Evolutionary conservation across 2,888 invertebrate genomes (phyloP), one percentile per base, ranked within the genome.

Genomic region (Charanyca ferruginea): DNA sequence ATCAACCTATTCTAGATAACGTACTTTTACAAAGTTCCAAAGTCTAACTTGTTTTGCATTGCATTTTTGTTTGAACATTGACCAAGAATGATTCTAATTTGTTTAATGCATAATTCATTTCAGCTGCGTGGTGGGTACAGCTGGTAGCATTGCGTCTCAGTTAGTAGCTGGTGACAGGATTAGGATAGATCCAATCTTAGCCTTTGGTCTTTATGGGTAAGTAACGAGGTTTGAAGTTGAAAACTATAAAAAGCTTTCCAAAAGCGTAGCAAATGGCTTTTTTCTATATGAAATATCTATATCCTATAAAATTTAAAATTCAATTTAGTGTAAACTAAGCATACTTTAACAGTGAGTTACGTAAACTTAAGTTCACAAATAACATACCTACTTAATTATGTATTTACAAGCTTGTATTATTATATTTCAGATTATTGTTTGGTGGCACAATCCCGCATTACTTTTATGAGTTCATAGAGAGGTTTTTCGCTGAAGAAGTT

Each of bases 401-500:
- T n/a, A n/a, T n/a, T n/a, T n/a, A n/a, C n/a, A n/a, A n/a, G n/a
- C n/a, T n/a, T n/a, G n/a, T n/a, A n/a, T n/a, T n/a, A 45, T 32
- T 60, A 28, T 59, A 38, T 65, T 60, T 90, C 91, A 98, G 98
- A 53, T 93, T 98, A 49, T 85, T 98, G n/a, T 98, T 98, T 90
- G 98, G 98, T 61, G 98, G 98, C 32, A 96, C 97, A 2, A 93
- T 98, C 4, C 98, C 98, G 0, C 98, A 98, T 90, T 97, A 96
- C 85, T 98, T 98, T 89, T 98, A 97, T 85, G 94, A 95, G 73
- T 92, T 96, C 41, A 85, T 97, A 51, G 97, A 97, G 76, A 92
- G 93, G 57, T 78, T 96, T 38, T 96, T 97, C 65, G 96, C 97
- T 0, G 96, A 96, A 72, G 96, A 96, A 65, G 86, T 96, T 23